A percentile compares a stretch with the other conserved stretches of the same genome.
These are phyloP conservation scores for Drosophila fungiperda DNA, from an alignment of 2,888 invertebrate genomes.

Conservation along the genomic window DNA sequence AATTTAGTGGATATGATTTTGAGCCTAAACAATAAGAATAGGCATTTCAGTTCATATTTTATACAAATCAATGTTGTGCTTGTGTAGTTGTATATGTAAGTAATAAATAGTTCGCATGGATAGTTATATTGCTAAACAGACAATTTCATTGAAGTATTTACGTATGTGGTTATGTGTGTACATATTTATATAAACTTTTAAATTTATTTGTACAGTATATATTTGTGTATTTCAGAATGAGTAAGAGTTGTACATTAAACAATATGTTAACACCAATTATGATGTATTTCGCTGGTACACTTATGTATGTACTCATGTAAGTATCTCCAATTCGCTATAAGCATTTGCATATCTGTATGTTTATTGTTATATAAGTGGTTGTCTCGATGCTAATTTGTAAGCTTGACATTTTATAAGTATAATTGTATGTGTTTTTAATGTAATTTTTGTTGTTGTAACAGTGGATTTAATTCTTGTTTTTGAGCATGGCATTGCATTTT, in stretches of 20 bases:
- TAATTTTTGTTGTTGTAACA: not conserved
- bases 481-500: not conserved
- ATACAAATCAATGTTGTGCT: constrained; percentile 24
- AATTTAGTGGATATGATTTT: not conserved
- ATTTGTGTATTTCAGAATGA: constrained; percentile 14
- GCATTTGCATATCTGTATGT: constrained; percentile 21
- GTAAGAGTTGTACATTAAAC: constrained; percentile 11
- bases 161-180: constrained; percentile 10
- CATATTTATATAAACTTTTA: constrained; percentile 7
- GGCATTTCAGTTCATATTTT: constrained; percentile 22
- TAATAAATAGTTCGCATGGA: constrained; percentile 25
- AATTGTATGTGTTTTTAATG: constrained; percentile 10
- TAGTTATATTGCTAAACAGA: constrained; percentile 15
- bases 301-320: not conserved
- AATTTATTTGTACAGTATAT: constrained; percentile 9
- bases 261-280: constrained; percentile 21
- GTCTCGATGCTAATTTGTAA: not conserved
- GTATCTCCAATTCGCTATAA: constrained; percentile 20
- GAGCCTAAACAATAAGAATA: constrained; percentile 29
- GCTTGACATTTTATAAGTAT: not conserved
- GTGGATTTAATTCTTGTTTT: constrained; percentile 2
- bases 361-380: constrained; percentile 13
- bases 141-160: not conserved
- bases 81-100: constrained; percentile 18
- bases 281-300: constrained; percentile 8